Percentiles rank a stretch among this genome's conserved stretches.
Conservation (phyloP, 2,113 vertebrate genomes). For the Nanorana parkeri region DNA sequence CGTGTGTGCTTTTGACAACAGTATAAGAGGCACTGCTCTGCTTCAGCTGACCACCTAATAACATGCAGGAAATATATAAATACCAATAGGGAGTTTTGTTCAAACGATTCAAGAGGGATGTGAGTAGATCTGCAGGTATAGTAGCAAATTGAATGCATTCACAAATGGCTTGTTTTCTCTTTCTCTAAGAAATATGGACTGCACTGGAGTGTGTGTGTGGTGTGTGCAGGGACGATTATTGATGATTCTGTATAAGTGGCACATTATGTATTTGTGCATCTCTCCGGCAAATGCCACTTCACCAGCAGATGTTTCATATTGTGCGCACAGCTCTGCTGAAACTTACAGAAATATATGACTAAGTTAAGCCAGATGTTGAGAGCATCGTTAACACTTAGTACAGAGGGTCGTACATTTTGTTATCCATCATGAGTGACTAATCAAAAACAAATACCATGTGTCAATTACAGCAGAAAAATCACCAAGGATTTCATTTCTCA, state of each 20-base stretch:
- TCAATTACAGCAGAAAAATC: slow-evolving; percentile 34
- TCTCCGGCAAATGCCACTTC: slow-evolving; percentile 39
- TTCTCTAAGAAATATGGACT: too few species aligned
- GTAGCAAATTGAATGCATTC: too few species aligned
- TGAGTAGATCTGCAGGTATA: too few species aligned
- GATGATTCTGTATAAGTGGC: slow-evolving; percentile 20
- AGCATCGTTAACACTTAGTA: slow-evolving; percentile 40
- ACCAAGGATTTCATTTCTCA: slow-evolving; percentile 34
- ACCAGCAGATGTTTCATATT: slow-evolving; percentile 49
- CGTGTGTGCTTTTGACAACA: too few species aligned
- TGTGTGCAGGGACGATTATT: slow-evolving; percentile 19
- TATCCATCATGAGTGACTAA: slow-evolving; percentile 27
- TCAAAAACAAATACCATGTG: slow-evolving; percentile 45
- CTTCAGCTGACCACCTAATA: too few species aligned
- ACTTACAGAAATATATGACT: slow-evolving; percentile 45
- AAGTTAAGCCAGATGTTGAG: slow-evolving; percentile 52
- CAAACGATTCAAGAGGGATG: too few species aligned
- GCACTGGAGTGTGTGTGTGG: not conserved
- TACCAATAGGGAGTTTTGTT: too few species aligned
- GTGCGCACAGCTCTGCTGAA: slow-evolving; percentile 33
- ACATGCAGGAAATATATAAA: too few species aligned
- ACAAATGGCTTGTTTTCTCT: too few species aligned
- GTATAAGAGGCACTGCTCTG: too few species aligned
- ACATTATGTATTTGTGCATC: slow-evolving; percentile 24
- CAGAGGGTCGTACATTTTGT: slow-evolving; percentile 33